Percentiles rank a stretch among this genome's conserved stretches.
Conservation (phyloP, 2,797 vertebrate species). For the Alosa sapidissima region DNA sequence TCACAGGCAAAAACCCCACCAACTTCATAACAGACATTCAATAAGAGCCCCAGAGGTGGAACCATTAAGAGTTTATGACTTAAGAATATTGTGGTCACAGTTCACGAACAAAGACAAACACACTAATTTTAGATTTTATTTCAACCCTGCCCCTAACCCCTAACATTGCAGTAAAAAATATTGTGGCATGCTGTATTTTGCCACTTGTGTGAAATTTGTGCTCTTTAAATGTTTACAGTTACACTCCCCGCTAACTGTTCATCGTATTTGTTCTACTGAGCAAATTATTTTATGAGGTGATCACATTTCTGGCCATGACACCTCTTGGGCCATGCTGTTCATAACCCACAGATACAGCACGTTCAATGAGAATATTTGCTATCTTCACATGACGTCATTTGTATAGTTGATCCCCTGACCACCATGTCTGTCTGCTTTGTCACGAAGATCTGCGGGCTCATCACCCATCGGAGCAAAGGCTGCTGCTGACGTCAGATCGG, state of each 20-base stretch:
- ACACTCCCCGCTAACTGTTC: not conserved
- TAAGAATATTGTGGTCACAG: slow-evolving; percentile 11
- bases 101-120: not conserved
- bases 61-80: not conserved
- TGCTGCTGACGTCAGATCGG: not conserved
- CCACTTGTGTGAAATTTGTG: not conserved
- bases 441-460: not conserved
- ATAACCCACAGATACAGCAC: not conserved
- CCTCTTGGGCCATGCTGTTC: not conserved
- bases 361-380: not conserved
- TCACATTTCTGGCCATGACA: not conserved
- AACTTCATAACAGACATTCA: not conserved
- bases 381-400: not conserved
- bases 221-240: slow-evolving; percentile 2
- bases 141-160: not conserved
- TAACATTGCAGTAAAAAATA: slow-evolving; percentile 18
- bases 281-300: not conserved
- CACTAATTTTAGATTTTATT: slow-evolving; percentile 25
- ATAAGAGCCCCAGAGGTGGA: not conserved
- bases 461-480: not conserved
- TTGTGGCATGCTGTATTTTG: not conserved
- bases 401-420: not conserved
- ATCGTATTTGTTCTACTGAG: not conserved
- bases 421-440: not conserved
- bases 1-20: no score